Evolutionary conservation across 2,797 vertebrate genomes (phyloP).

Genomic region (Lagocephalus sceleratus): DNA sequence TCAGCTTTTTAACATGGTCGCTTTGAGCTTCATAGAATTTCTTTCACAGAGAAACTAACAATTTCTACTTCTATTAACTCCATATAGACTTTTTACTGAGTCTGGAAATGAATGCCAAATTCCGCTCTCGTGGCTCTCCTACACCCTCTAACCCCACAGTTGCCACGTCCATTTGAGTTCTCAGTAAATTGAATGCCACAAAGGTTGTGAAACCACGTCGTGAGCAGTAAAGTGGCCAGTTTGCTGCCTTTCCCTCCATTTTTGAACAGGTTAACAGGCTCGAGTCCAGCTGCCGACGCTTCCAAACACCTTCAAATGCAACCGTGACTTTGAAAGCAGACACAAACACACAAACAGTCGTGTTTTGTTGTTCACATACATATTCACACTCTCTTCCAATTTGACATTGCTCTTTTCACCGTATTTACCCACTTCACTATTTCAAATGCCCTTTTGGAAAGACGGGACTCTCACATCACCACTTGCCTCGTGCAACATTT

Average conservation of each 20-base stretch:
- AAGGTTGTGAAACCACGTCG: conserved; percentile 55
- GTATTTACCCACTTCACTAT: conserved; percentile 46
- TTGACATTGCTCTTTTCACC: conserved; percentile 48
- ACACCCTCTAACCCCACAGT: conserved; percentile 33
- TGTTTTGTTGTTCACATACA: conserved; percentile 13
- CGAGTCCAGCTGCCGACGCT: conserved; percentile 27
- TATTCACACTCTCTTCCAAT: conserved; percentile 9
- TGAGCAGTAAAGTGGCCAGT: conserved; percentile 50
- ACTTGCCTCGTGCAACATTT: conserved; percentile 27
- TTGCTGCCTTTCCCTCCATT: conserved; percentile 35
- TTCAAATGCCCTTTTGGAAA: conserved; percentile 36
- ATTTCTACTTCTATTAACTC: conserved; percentile 13
- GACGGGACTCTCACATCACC: conserved; percentile 15
- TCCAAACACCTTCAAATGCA: conserved; percentile 5
- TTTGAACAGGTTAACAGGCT: conserved; percentile 48
- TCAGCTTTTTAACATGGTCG: conserved; percentile 15
- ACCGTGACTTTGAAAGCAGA: conserved; percentile 1
- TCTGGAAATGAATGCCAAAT: conserved; percentile 22
- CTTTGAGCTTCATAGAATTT: conserved; percentile 9
- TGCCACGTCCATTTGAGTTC: conserved; percentile 33
- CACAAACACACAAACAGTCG: conserved; percentile 11
- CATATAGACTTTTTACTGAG: conserved; percentile 6
- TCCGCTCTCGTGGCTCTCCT: conserved; percentile 35
- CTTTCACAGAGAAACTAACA: conserved; percentile 13
- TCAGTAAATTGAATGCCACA: conserved; percentile 51